phyloP scores from a whole-genome alignment of 2,888 invertebrate species.

The Epinotia nisella region DNA sequence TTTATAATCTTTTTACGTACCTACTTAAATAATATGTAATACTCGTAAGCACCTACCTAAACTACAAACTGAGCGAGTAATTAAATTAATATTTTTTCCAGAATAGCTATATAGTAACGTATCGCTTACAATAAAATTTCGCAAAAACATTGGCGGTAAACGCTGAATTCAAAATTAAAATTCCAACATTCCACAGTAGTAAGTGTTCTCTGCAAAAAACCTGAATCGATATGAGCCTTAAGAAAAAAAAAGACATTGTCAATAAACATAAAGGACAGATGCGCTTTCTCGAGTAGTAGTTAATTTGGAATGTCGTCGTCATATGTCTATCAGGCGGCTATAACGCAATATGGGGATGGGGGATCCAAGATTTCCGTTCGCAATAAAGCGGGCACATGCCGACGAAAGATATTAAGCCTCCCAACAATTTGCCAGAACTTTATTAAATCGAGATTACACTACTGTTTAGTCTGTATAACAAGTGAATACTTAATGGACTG shows the following conservation, averaged over 20 bases:
- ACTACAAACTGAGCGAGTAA: no score
- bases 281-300: slow-evolving; percentile 45
- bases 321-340: slow-evolving; percentile 73
- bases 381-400: slow-evolving; percentile 72
- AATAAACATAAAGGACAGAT: slow-evolving; percentile 41
- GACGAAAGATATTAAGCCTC: slow-evolving; percentile 73
- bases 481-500: slow-evolving; percentile 19
- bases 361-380: slow-evolving; percentile 73
- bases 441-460: slow-evolving; percentile 57
- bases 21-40: neutral
- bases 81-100: neutral
- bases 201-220: neutral
- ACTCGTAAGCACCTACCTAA: no score
- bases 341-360: slow-evolving; percentile 60
- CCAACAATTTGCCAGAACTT: slow-evolving; percentile 60
- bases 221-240: neutral
- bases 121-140: neutral
- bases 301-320: slow-evolving; percentile 66
- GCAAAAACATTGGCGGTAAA: neutral
- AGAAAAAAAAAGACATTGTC: slow-evolving; percentile 24
- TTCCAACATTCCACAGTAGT: slow-evolving; percentile 1
- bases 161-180: neutral
- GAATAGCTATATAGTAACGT: neutral
- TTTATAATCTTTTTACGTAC: no score
- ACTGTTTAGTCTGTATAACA: slow-evolving; percentile 39